Base-by-base conservation (phyloP, 2,797 vertebrate genomes). In the Pygocentrus nattereri region DNA sequence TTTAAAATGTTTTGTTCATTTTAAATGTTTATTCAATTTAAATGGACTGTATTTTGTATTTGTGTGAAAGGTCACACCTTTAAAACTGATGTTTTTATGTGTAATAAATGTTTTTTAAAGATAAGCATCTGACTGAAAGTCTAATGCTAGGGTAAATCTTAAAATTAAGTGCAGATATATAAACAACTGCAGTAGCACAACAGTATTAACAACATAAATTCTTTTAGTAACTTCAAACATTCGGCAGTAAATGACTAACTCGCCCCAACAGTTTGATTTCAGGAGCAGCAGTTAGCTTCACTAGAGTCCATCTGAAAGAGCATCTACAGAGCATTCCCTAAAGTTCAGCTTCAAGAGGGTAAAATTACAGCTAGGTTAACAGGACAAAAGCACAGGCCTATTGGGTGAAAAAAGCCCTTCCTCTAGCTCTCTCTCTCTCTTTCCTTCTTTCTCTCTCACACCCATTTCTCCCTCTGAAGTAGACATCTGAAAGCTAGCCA, bases 401-500 rank as follows among this genome's bases (percentile, higher is more conserved):
- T 2, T 41, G 58, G 70, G 19, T 64, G 41, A 15, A 64, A 30
- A 73, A 21, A 15, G 49, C 12, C 70, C 19, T 41, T 50, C 49
- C 30, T 50, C 23, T 18, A 5, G 50, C 15, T 50, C 41, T 71
- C 25, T 31, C 18, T 30, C 12, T 27, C 47, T 71, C 41, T 49
- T 21, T 68, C 21, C 11, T 10, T 44, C 8, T 41, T 19, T 44
- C 11, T 27, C 25, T 21, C 27, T 27, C 2, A 15, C 27, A 3
- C 11, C 7, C 50, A 16, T n/a, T 21, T 31, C 49, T 71, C 44
- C 21, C 16, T 71, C 27, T 31, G 50, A 47, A 31, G 50, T 52
- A 34, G 49, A 31, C 15, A 19, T 75, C 41, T 49, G 58, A 75
- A 49, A 16, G 23, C 74, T 62, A 58, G 56, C 58, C 58, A 75